These are phyloP conservation scores for Diadumene lineata DNA, from an alignment of 92 coral and sea anemone genomes.

Conservation along the genomic window DNA sequence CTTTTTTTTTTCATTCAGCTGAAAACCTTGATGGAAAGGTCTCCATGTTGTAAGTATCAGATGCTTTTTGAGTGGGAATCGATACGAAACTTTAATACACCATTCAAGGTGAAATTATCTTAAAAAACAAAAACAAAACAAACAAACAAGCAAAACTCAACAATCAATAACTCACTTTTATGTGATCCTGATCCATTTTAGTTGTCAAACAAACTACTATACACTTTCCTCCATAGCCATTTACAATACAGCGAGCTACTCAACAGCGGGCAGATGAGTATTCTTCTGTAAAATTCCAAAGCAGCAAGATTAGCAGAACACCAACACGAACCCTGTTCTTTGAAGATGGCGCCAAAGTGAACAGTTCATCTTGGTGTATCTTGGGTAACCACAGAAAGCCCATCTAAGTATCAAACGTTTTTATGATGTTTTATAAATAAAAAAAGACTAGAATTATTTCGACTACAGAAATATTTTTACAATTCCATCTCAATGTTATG, in stretches of 20 bases:
- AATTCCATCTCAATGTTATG: no score
- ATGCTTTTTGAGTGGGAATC: no score
- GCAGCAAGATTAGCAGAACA: neutral
- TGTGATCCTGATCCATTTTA: neutral
- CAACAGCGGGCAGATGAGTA: neutral
- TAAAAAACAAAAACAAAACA: neutral
- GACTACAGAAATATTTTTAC: no score
- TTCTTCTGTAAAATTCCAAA: neutral
- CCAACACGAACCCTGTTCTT: neutral
- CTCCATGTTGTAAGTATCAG: no score
- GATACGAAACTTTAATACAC: no score
- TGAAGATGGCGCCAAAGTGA: slow-evolving; percentile 5
- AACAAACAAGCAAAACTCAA: neutral
- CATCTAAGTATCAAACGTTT: neutral
- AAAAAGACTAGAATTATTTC: no score
- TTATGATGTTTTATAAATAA: no score
- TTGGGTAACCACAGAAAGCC: slow-evolving; percentile 3
- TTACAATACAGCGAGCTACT: no score
- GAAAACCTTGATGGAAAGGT: no score
- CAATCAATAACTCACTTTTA: neutral
- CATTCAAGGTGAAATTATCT: no score
- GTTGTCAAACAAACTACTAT: neutral
- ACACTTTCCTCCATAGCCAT: neutral
- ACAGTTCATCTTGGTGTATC: neutral
- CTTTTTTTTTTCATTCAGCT: no score